These are phyloP conservation scores for Hylia prasina DNA, from an alignment of 2,113 vertebrate genomes.

Conservation along the genomic window DNA sequence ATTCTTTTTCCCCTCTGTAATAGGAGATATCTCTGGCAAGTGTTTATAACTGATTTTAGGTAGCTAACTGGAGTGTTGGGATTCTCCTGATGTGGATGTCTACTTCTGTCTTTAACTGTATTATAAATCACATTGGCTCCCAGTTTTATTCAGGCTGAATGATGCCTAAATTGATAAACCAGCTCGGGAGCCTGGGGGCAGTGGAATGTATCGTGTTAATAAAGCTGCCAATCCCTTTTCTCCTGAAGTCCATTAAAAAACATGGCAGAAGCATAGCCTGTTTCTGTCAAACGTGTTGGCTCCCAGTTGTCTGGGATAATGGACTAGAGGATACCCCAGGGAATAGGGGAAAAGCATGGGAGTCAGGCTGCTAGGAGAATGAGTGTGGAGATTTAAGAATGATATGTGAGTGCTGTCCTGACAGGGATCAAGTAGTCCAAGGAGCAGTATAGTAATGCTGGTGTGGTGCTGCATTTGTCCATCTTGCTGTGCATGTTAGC, in stretches of 20 bases:
- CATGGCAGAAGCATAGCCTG: neutral
- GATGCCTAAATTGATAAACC: neutral
- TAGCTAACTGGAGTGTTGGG: neutral
- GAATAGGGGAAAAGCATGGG: fast-evolving
- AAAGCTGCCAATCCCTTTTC: neutral
- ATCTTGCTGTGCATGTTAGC: fast-evolving
- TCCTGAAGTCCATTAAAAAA: neutral
- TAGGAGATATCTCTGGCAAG: neutral
- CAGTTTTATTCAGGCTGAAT: neutral
- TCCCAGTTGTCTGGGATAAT: neutral
- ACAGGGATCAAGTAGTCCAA: neutral
- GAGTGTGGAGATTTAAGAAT: neutral
- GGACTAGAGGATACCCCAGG: neutral
- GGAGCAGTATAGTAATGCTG: neutral
- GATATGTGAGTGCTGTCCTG: neutral
- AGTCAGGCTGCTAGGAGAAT: neutral
- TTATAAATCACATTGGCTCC: neutral
- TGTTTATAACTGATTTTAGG: neutral
- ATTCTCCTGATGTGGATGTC: neutral
- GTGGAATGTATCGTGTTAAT: neutral
- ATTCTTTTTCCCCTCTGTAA: neutral
- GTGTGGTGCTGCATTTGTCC: neutral
- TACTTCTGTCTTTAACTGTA: neutral
- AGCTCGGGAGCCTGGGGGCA: neutral
- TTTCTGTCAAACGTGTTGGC: neutral